Evolutionary conservation across 1,140 invertebrate species (phyloP).

Genomic region (Leptopilina clavipes): DNA sequence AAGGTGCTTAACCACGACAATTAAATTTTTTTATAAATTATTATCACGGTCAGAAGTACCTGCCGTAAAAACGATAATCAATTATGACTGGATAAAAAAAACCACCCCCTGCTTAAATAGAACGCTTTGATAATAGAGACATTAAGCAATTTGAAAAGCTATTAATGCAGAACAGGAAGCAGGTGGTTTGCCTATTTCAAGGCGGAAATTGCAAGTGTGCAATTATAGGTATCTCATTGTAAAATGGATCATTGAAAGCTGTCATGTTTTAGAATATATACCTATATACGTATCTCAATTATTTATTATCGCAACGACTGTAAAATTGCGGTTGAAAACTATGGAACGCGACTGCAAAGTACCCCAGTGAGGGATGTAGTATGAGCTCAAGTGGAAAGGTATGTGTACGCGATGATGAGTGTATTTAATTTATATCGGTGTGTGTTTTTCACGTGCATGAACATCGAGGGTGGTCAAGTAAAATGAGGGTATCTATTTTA

Average conservation of each 20-base stretch:
- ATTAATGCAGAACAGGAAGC: background rate
- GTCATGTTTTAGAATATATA: constrained; percentile 6
- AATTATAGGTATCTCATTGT: background rate
- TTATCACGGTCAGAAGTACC: no score
- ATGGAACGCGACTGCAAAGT: constrained; percentile 8
- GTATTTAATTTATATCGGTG: background rate
- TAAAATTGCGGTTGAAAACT: constrained; percentile 22
- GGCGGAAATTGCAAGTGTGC: background rate
- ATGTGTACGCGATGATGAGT: constrained; percentile 3
- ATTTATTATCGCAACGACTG: constrained; percentile 14
- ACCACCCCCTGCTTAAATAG: no score
- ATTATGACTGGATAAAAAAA: no score
- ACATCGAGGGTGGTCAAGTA: constrained; percentile 26
- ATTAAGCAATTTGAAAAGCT: no score
- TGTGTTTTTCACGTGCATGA: constrained; percentile 2
- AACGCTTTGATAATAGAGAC: no score
- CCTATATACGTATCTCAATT: background rate
- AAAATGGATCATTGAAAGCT: background rate
- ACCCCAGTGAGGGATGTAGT: constrained; percentile 1
- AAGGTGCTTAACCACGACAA: no score
- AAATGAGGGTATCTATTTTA: constrained; percentile 27
- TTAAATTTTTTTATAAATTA: no score
- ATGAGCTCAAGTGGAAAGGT: background rate
- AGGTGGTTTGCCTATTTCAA: background rate
- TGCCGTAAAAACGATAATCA: no score